Base-by-base conservation (phyloP, 2,797 vertebrate genomes). In the Anguilla pacifica region DNA sequence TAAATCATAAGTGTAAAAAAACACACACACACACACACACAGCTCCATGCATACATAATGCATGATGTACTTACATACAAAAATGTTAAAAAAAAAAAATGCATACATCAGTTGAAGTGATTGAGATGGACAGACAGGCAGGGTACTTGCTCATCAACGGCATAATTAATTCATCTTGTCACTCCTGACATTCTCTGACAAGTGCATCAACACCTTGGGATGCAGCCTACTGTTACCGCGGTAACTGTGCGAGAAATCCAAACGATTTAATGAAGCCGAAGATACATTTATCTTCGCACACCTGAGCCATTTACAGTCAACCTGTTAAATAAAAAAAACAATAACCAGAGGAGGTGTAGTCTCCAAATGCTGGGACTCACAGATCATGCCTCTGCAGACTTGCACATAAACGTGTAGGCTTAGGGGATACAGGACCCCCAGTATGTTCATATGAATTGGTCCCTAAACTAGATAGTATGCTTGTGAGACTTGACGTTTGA, bases 181-280 rank as follows among this genome's bases (percentile, higher is more conserved):
- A 70, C 88, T 84, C 46, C 53, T 79, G 2, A 84, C 88, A 77
- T 46, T 85, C 28, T 35, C 81, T 84, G 85, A 87, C 84, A 77
- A 61, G 86, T 46, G 84, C 13, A 43, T 49, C 10, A 28, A 70
- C 87, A 86, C 87, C 89, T 67, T 87, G 87, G 89, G 83, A 89
- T 84, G 85, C 77, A 61, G 84, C 59, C 89, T 91, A 92, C 91
- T 90, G 89, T 88, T 88, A 87, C 89, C 87, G 87, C 85, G 89
- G 70, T 49, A 89, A 91, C 87, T 89, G 83, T 67, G 81, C 67
- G 53, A 87, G 89, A 87, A 87, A 92, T 91, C 74, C 87, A 89
- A 85, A 67, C 90, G 90, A 92, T 92, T 91, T 93, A 93, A 94
- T 93, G 92, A 92, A 91, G 90, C 88, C 28, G 13, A 89, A 92